Base-by-base conservation (phyloP, 2,113 vertebrate species). In the Gobiocypris rarus region DNA sequence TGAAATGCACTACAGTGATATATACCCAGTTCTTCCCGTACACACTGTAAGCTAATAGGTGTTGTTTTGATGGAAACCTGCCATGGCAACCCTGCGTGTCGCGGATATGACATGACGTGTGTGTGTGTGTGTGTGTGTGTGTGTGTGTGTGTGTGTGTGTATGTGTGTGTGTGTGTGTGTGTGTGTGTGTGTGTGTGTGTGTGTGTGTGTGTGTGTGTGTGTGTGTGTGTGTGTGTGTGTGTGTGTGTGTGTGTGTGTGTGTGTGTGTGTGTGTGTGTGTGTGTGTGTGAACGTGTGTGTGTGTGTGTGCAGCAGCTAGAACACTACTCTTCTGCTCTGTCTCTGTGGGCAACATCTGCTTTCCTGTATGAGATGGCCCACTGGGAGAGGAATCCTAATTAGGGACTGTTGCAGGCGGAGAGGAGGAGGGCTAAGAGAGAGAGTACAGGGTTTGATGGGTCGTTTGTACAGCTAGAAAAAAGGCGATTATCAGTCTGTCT, bases 281-380 rank as follows among this genome's bases (percentile, higher is more conserved):
- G 63, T 31, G 34, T 84, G 48, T 59, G 65, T 83, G 26, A 75
- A 10, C 9, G 70, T 17, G 54, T 67, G 65, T 81, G 34, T 5
- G 77, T 76, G 65, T 43, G 56, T 80, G 63, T 31, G 34, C 88
- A 92, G 90, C 93, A 94, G 93, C 93, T 93, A 93, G 91, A 92
- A 92, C 91, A 89, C 90, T 87, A 69, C 89, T 91, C 86, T 87
- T 77, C 84, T 92, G 87, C 86, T 77, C 84, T 90, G 89, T 91
- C 91, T 89, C 90, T 63, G 81, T 74, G 85, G 90, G 87, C 90
- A 90, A 93, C 93, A 94, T 94, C 94, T 94, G 94, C 88, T 94
- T 93, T 94, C 90, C 88, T 91, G 79, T 83, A 89, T 28, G 88
- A 83, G 45, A 50, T 81, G 86, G 87, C 92, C 92, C 90, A 88